Evolutionary conservation across 35 echinoderm and acorn worm genomes (phyloP), one percentile per base, ranked within the genome.

Genomic region (Acanthaster planci): DNA sequence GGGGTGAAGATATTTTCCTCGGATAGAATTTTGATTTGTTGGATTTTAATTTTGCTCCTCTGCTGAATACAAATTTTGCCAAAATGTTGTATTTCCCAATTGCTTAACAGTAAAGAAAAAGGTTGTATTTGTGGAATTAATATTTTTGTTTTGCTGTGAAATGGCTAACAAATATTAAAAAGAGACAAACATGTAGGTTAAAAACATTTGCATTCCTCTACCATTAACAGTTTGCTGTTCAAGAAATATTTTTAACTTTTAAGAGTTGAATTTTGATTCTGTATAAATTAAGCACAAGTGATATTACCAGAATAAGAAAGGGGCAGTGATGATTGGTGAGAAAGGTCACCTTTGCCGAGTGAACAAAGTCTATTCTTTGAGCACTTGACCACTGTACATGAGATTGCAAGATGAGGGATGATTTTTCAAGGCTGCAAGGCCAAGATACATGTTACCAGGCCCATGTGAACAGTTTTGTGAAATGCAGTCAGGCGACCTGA

Each of bases 111-210:
- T 72, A 72, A 72, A 35, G 23, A 31, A 72, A 72, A 35, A 31
- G 23, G 14, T 12, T 72, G 34, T 72, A 72, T 72, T 72, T 72
- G 30, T 72, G 64, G 23, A 72, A 72, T 72, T 35, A 72, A 72
- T 34, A 72, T 26, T 72, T 72, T 72, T 72, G 64, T 72, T 72
- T 72, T 72, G 64, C 64, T 26, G 64, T 72, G 64, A 72, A 47
- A 72, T 72, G 64, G 64, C 29, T 26, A 72, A 34, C 34, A 29
- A 34, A 31, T 72, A 9, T 35, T 72, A 14, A 31, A 72, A 72
- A 72, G 23, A 47, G 42, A 47, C 42, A 47, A 47, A 47, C 42
- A 47, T 47, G 42, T 47, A 47, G 64, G 34, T 72, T 8, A 34
- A 72, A 36, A 0, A 31, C 2, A 72, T 2, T 23, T 26, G 23